Conservation (phyloP, 2,888 invertebrate genomes). For the Lycia hirtaria region DNA sequence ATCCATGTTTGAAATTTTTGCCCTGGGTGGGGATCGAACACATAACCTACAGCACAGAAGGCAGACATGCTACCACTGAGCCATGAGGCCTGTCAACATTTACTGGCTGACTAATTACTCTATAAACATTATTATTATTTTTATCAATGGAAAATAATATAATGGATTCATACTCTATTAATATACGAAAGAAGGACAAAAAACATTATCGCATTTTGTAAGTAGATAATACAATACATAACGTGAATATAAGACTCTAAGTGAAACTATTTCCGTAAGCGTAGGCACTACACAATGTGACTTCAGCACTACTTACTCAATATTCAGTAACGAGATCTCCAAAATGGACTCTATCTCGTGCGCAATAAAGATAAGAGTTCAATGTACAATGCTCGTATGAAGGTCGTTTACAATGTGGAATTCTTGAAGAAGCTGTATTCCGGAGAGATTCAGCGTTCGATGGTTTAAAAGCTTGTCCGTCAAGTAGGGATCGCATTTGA, state of each 20-base stretch:
- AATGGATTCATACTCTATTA: no score
- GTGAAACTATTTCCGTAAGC: slow-evolving; percentile 55
- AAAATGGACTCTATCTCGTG: slow-evolving; percentile 29
- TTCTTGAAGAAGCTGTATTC: slow-evolving; percentile 44
- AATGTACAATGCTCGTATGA: slow-evolving; percentile 17
- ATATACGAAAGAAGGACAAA: no score
- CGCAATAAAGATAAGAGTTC: slow-evolving; percentile 18
- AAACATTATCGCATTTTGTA: no score
- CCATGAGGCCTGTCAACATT: no score
- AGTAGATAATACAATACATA: no score
- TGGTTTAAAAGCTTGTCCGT: slow-evolving; percentile 51
- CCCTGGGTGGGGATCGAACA: no score
- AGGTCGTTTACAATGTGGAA: slow-evolving; percentile 37
- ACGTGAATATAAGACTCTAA: slow-evolving; percentile 5
- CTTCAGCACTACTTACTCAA: slow-evolving; percentile 64
- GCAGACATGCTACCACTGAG: no score
- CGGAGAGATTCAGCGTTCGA: slow-evolving; percentile 49
- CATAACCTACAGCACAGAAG: no score
- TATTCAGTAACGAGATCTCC: slow-evolving; percentile 53
- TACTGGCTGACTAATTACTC: no score
- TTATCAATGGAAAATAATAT: no score
- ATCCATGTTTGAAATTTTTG: no score
- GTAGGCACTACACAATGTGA: slow-evolving; percentile 58
- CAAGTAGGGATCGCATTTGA: slow-evolving; percentile 32
- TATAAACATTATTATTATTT: no score